A percentile compares a stretch with the other conserved stretches of the same genome.
These are phyloP conservation scores for Aphyosemion australe DNA, from an alignment of 2,113 vertebrate species.

Conservation along the genomic window DNA sequence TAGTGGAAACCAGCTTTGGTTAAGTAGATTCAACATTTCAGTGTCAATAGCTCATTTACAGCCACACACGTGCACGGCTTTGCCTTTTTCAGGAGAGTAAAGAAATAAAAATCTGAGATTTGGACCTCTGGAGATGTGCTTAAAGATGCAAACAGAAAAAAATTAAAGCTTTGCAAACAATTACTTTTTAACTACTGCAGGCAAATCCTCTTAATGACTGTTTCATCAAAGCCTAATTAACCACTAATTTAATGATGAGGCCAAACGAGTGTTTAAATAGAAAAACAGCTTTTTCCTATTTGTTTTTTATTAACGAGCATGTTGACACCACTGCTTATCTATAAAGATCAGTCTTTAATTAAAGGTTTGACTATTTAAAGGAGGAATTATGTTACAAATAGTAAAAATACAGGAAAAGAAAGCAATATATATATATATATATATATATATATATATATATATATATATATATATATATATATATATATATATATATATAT, in stretches of 20 bases:
- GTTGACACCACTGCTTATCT: background rate
- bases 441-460: too few species aligned
- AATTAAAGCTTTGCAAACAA: constrained; percentile 4
- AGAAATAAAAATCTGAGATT: constrained; percentile 31
- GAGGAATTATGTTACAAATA: background rate
- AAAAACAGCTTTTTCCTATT: background rate
- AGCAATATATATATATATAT: too few species aligned
- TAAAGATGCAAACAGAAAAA: background rate
- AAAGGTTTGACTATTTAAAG: background rate
- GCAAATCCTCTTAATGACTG: constrained; percentile 40
- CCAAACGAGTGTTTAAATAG: constrained; percentile 5
- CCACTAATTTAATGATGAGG: constrained; percentile 21
- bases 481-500: too few species aligned
- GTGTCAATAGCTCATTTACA: too few species aligned
- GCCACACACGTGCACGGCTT: constrained; percentile 19
- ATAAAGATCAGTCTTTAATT: background rate
- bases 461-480: too few species aligned
- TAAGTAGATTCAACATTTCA: too few species aligned
- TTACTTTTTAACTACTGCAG: constrained; percentile 23
- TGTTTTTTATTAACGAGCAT: background rate
- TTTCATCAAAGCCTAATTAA: constrained; percentile 50
- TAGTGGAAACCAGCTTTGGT: too few species aligned
- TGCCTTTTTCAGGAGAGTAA: constrained; percentile 27
- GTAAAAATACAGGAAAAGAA: background rate
- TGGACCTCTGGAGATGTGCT: constrained; percentile 43